Percentiles rank a stretch among this genome's conserved stretches.
Conservation (phyloP, 2,113 vertebrate genomes). For the Buteo buteo region DNA sequence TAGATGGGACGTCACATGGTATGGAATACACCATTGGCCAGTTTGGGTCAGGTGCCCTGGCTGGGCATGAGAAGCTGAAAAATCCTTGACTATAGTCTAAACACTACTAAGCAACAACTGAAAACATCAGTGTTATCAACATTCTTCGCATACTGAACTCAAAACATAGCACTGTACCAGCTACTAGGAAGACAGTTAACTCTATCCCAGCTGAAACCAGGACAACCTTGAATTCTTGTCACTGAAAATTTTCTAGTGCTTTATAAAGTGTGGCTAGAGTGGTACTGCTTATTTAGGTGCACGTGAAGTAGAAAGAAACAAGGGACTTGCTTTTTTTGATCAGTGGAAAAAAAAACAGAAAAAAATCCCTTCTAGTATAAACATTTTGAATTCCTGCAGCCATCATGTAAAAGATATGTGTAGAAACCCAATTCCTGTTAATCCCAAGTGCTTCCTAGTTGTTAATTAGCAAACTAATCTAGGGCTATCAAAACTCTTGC, state of each 20-base stretch:
- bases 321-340: background rate
- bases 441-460: background rate
- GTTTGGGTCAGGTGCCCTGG: too few relatives aligned
- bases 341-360: accelerated
- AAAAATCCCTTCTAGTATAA: background rate
- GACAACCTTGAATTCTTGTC: background rate
- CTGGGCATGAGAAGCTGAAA: too few relatives aligned
- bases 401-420: background rate
- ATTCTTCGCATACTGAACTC: too few relatives aligned
- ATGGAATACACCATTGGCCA: too few relatives aligned
- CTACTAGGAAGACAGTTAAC: too few relatives aligned
- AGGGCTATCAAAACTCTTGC: background rate
- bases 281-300: background rate
- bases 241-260: background rate
- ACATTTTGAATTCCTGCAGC: background rate
- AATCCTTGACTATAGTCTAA: too few relatives aligned
- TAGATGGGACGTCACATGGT: too few relatives aligned
- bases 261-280: background rate
- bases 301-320: background rate
- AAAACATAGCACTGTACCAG: too few relatives aligned
- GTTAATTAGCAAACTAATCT: background rate
- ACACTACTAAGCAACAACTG: too few relatives aligned
- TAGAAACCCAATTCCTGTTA: background rate
- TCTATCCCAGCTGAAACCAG: too few relatives aligned
- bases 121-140: too few relatives aligned